A percentile compares a stretch with the other conserved stretches of the same genome.
Conservation (phyloP, 2,888 invertebrate species). For the Cancer borealis region DNA sequence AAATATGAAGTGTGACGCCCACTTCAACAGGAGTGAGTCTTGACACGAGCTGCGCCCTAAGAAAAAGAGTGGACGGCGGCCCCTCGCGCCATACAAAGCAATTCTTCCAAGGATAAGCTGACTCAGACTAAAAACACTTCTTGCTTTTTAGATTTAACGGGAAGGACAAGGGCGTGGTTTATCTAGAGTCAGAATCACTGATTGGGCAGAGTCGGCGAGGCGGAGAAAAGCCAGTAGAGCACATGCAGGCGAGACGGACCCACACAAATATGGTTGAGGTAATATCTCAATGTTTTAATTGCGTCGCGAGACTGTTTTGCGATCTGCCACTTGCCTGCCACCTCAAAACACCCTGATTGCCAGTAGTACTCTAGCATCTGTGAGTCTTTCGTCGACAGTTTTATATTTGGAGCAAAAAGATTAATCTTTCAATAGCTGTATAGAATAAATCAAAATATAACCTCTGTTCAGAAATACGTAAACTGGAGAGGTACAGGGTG, state of each 20-base stretch:
- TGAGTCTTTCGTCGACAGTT: neutral
- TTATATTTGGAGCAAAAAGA: neutral
- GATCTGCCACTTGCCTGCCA: neutral
- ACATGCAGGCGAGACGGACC: neutral
- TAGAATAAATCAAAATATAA: neutral
- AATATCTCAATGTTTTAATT: neutral
- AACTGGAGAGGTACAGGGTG: neutral
- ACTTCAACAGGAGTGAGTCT: neutral
- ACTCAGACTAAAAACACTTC: neutral
- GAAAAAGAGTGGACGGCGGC: neutral
- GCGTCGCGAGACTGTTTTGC: neutral
- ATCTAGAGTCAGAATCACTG: neutral
- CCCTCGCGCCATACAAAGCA: neutral
- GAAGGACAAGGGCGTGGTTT: conserved; percentile 15
- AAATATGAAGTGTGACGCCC: too few relatives aligned
- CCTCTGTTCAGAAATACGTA: neutral
- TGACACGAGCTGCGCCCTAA: neutral
- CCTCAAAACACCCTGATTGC: neutral
- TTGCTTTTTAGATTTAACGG: neutral
- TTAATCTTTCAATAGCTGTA: neutral
- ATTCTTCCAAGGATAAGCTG: neutral
- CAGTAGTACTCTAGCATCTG: neutral
- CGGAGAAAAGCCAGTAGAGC: neutral
- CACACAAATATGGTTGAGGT: neutral
- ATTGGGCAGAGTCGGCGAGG: neutral